phyloP scores from a whole-genome alignment of 2,113 vertebrate genomes.

The Micronycteris hirsuta region DNA sequence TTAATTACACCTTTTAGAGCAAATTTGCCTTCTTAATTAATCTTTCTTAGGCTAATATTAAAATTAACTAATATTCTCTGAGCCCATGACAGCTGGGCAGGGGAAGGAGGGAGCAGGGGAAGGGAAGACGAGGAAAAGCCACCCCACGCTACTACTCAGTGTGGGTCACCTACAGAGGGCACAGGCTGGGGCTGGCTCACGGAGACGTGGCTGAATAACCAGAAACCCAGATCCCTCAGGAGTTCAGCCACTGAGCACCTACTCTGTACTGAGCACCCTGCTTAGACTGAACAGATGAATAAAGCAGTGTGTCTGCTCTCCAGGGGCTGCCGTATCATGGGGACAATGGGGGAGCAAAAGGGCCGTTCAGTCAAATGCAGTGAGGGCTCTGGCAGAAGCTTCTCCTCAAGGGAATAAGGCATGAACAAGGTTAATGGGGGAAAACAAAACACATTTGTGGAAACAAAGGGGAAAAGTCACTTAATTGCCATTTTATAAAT shows the following conservation, averaged over 20 bases:
- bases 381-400: neutral
- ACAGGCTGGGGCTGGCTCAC: neutral
- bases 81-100: neutral
- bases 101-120: neutral
- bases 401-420: neutral
- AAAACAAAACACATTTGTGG: neutral
- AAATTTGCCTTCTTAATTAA: conserved; percentile 67
- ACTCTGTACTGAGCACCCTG: neutral
- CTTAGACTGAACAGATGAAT: neutral
- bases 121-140: neutral
- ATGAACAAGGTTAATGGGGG: neutral
- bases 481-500: conserved; percentile 22
- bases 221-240: neutral
- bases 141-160: neutral
- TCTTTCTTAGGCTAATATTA: conserved; percentile 62
- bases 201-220: neutral
- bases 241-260: neutral
- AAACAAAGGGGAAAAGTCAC: neutral
- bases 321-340: neutral
- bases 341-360: neutral
- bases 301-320: neutral
- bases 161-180: neutral
- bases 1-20: conserved; percentile 68
- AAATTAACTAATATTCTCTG: conserved; percentile 60
- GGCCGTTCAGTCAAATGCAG: neutral